Conservation (phyloP, 2,797 vertebrate genomes). For the Chloroceryle inda region DNA sequence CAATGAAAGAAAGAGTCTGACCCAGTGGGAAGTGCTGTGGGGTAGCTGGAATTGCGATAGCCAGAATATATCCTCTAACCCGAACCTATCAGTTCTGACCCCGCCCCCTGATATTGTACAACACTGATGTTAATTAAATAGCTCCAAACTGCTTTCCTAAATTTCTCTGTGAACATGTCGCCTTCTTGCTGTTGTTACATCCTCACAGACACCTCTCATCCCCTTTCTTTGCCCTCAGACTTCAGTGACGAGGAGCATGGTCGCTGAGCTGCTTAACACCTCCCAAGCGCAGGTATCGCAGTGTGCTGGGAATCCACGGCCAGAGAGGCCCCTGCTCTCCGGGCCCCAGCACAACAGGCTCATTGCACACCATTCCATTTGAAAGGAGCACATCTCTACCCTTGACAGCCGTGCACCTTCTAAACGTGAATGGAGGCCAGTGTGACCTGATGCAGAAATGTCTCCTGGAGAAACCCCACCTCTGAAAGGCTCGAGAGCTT, state of each 20-base stretch:
- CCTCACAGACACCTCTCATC: neutral
- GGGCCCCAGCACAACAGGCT: neutral
- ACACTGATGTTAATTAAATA: neutral
- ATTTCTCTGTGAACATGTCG: neutral
- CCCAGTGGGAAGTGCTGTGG: neutral
- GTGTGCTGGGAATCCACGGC: neutral
- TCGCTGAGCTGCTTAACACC: neutral
- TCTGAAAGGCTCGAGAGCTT: neutral
- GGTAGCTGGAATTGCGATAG: neutral
- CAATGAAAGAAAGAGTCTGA: neutral
- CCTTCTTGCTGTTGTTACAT: fast-evolving
- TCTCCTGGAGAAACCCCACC: neutral
- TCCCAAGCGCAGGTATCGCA: neutral
- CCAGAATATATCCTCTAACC: neutral
- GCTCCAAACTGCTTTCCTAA: neutral
- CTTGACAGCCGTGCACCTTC: neutral
- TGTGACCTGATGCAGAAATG: fast-evolving
- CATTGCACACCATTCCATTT: neutral
- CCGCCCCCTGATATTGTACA: neutral
- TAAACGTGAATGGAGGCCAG: fast-evolving
- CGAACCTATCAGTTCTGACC: neutral
- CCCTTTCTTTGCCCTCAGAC: neutral
- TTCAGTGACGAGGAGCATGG: fast-evolving
- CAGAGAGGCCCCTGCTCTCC: fast-evolving
- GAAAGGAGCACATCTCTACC: neutral